Conservation (phyloP, 1,140 invertebrate genomes). For the Phocides pigmalion region DNA sequence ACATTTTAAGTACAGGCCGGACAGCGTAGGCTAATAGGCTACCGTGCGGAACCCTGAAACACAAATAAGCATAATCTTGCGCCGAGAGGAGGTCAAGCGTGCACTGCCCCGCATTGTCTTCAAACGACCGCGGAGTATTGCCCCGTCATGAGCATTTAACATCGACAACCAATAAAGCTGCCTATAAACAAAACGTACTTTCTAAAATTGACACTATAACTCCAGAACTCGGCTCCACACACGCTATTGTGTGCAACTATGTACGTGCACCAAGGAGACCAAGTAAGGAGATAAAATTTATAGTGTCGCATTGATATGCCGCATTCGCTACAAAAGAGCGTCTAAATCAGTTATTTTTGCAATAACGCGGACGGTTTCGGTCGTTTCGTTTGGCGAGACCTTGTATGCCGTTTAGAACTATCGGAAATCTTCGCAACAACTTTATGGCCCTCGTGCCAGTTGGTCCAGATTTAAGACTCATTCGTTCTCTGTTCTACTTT, state of each 20-base stretch:
- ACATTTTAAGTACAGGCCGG: too few relatives aligned
- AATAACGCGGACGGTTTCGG: slow-evolving; percentile 3
- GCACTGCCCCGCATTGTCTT: slow-evolving; percentile 62
- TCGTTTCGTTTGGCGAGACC: slow-evolving; percentile 21
- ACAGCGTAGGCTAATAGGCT: too few relatives aligned
- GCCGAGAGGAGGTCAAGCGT: slow-evolving; percentile 56
- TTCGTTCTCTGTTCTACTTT: slow-evolving; percentile 28
- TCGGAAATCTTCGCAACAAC: slow-evolving; percentile 23
- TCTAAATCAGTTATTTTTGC: slow-evolving; percentile 25
- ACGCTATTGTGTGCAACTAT: slow-evolving; percentile 46
- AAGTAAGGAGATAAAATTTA: slow-evolving; percentile 23
- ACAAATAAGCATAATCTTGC: slow-evolving; percentile 62
- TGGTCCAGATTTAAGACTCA: slow-evolving; percentile 20
- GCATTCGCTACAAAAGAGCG: slow-evolving; percentile 7
- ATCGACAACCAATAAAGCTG: slow-evolving; percentile 45
- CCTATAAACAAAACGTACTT: slow-evolving; percentile 41
- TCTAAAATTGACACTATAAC: slow-evolving; percentile 57
- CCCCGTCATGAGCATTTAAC: slow-evolving; percentile 44
- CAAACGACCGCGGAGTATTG: slow-evolving; percentile 42
- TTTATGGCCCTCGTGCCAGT: slow-evolving; percentile 24
- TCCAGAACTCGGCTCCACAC: slow-evolving; percentile 35
- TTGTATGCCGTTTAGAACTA: slow-evolving; percentile 31
- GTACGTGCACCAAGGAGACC: slow-evolving; percentile 12
- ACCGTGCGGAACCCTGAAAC: too few relatives aligned
- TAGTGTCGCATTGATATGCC: slow-evolving; percentile 3